Evolutionary conservation across 2,797 vertebrate species (phyloP), one percentile per base, ranked within the genome.

Genomic region (Enteromius treurensis): DNA sequence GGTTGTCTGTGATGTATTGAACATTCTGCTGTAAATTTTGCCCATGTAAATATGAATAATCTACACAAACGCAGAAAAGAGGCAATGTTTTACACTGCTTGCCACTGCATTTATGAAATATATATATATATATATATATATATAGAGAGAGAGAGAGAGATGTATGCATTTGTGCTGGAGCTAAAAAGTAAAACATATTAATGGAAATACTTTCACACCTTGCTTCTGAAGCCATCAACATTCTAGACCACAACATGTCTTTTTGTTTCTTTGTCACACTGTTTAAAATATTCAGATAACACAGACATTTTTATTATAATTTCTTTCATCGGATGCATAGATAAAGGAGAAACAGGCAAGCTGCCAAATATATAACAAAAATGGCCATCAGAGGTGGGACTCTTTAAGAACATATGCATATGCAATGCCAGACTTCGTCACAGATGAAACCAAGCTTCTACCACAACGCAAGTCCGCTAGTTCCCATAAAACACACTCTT

Each of bases 401-500:
- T 65, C 17, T 26, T 76, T 49, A 32, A 65, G 45, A 82, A 51
- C 15, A 53, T 34, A 32, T 47, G 15, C 3, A 65, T 55, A 17
- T n/a, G 67, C 37, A 53, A 32, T 14, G 19, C 26, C 42, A 49
- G 34, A 69, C 45, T 17, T 62, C 51, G 84, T 69, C 67, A 47
- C 60, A 77, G 51, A 47, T 40, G 11, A 53, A 67, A 49, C 17
- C 34, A 84, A 77, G 70, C 21, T 62, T 62, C 47, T 74, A 60
- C 49, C 19, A 68, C 19, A 65, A 47, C 21, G 21, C 19, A 2
- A 34, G 71, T 49, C 60, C 21, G 77, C 49, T n/a, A 29, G 11
- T 73, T 60, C 10, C 26, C 45, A 74, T 40, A 64, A 81, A 85
- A 71, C 26, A 71, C 47, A 80, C 14, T 68, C 23, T 55, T 42